phyloP scores from a whole-genome alignment of 2,113 vertebrate genomes.

The Hyaena hyaena region DNA sequence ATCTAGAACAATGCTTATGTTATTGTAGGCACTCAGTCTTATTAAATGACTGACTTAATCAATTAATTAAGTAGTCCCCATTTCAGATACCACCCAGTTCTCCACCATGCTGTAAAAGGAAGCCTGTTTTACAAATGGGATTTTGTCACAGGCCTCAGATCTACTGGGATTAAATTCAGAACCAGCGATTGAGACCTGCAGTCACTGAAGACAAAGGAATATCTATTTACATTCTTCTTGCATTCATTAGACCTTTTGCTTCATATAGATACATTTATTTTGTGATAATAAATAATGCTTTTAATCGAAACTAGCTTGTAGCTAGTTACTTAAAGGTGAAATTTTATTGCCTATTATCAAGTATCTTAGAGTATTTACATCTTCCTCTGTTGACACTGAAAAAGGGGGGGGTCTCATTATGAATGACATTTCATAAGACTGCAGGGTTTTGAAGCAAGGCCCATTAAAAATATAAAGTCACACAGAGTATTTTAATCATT shows the following conservation, averaged over 20 bases:
- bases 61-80: background rate
- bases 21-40: background rate
- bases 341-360: constrained; percentile 15
- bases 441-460: constrained; percentile 19
- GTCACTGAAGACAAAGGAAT: background rate
- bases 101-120: background rate
- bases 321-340: constrained; percentile 41
- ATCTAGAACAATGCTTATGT: background rate
- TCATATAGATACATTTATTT: constrained; percentile 30
- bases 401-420: constrained; percentile 3
- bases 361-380: background rate
- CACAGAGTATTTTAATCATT: constrained; percentile 9
- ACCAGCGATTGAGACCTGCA: background rate
- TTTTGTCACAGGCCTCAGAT: background rate
- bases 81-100: background rate
- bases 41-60: background rate
- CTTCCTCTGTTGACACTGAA: constrained; percentile 17
- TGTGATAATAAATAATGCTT: constrained; percentile 10
- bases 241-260: background rate
- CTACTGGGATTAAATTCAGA: background rate
- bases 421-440: constrained; percentile 37
- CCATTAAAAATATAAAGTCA: background rate
- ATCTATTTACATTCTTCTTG: background rate
- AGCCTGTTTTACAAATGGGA: background rate
- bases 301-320: constrained; percentile 5